A percentile compares a stretch with the other conserved stretches of the same genome.
phyloP scores from a whole-genome alignment of 2,113 vertebrate genomes.

The Rafetus swinhoei region DNA sequence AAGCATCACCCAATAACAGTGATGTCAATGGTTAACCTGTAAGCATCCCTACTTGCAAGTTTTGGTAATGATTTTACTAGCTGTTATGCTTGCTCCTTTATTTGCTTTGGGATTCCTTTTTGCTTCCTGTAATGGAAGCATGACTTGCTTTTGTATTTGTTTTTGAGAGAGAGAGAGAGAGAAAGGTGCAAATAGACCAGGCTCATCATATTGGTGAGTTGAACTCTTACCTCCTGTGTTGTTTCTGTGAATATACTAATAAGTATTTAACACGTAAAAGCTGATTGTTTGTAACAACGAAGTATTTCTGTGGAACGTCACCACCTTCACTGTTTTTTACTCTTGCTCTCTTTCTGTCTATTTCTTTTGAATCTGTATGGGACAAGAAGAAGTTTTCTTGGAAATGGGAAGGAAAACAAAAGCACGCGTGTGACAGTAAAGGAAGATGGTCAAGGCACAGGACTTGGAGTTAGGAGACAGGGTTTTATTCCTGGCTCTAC shows the following conservation, averaged over 20 bases:
- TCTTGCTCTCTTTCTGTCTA: conserved; percentile 91
- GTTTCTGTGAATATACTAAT: conserved; percentile 94
- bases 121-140: background rate
- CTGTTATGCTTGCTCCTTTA: background rate
- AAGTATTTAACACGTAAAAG: conserved; percentile 94
- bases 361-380: conserved; percentile 87
- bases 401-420: background rate
- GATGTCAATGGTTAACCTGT: too few species aligned
- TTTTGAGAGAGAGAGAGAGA: background rate
- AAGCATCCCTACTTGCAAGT: background rate
- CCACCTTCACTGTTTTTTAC: conserved; percentile 95
- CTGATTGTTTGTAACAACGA: conserved; percentile 97
- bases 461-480: background rate
- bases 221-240: conserved; percentile 85
- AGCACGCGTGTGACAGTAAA: background rate
- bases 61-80: background rate
- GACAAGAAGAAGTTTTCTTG: background rate
- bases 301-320: conserved; percentile 95
- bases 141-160: background rate
- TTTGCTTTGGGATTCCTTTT: background rate
- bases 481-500: background rate
- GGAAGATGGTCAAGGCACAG: background rate
- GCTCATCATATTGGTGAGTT: background rate
- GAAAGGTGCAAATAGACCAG: background rate
- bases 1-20: too few species aligned